Conservation (phyloP, 2,888 invertebrate genomes). For the Drosophila setosimentum region DNA sequence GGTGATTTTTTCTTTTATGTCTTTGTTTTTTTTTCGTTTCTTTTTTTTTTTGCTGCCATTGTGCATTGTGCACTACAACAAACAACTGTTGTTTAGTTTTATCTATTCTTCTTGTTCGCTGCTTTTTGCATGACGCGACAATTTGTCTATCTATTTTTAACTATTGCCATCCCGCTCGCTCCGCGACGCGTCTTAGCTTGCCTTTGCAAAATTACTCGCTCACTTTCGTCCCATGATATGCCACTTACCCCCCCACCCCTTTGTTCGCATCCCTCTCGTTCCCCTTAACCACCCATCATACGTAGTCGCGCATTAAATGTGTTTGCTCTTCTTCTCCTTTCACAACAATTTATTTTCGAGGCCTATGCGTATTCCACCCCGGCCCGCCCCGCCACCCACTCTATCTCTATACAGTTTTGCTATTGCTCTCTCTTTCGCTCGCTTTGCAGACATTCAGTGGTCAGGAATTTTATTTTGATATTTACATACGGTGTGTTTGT, state of each 20-base stretch:
- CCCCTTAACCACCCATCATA: constrained; percentile 13
- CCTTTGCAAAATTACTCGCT: constrained; percentile 46
- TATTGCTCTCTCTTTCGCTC: constrained; percentile 13
- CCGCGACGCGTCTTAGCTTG: constrained; percentile 10
- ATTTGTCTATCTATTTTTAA: constrained; percentile 81
- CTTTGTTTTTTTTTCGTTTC: constrained; percentile 10
- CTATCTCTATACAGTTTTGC: constrained; percentile 1
- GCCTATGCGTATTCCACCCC: constrained; percentile 53
- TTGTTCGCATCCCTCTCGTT: neutral
- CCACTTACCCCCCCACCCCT: neutral
- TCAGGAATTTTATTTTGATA: constrained; percentile 77
- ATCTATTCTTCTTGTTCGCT: constrained; percentile 34
- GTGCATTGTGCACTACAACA: constrained; percentile 28
- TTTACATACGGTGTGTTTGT: constrained; percentile 27
- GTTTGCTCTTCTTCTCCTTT: constrained; percentile 9
- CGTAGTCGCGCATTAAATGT: constrained; percentile 35
- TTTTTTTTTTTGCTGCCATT: constrained; percentile 3
- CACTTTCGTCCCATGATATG: constrained; percentile 39
- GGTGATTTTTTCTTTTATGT: constrained; percentile 55
- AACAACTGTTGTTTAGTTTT: constrained; percentile 35
- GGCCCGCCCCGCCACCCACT: neutral
- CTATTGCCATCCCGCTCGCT: constrained; percentile 51
- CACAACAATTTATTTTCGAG: constrained; percentile 58
- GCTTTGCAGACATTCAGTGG: constrained; percentile 65
- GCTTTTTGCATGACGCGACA: constrained; percentile 79